Evolutionary conservation across 2,888 invertebrate genomes (phyloP).

Genomic region (Melitaea athalia): DNA sequence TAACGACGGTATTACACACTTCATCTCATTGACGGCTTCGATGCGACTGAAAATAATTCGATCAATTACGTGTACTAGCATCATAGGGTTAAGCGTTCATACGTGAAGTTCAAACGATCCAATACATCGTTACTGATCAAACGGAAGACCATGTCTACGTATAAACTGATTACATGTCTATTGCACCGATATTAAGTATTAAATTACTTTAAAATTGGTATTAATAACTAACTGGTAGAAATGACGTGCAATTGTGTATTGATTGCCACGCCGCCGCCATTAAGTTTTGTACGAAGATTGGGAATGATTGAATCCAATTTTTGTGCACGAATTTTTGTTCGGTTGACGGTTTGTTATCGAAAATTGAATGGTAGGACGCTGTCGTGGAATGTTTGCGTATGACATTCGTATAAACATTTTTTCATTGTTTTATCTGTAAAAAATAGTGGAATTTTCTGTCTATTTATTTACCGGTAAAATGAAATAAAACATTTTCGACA

Average conservation of each 20-base stretch:
- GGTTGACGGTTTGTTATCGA: neutral
- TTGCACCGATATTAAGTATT: neutral
- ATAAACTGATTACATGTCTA: neutral
- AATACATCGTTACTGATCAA: neutral
- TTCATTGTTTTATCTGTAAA: neutral
- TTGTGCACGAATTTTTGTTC: constrained; percentile 1
- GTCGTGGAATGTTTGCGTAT: neutral
- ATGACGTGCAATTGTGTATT: constrained; percentile 23
- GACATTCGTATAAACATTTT: neutral
- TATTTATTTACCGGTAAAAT: too few relatives aligned
- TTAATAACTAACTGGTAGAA: constrained; percentile 30
- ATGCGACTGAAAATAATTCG: constrained; percentile 7
- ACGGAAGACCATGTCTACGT: neutral
- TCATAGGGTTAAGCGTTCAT: neutral
- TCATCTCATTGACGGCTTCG: neutral
- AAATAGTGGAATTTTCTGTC: neutral
- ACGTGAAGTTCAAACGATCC: constrained; percentile 4
- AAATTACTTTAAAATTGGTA: neutral
- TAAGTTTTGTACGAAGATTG: constrained; percentile 8
- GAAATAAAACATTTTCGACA: too few relatives aligned
- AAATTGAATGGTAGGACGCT: neutral
- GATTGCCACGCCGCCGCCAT: too few relatives aligned
- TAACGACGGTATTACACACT: neutral
- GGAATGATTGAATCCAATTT: constrained; percentile 2
- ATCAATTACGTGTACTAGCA: constrained; percentile 5